phyloP scores from a whole-genome alignment of 2,797 vertebrate genomes.

The Acrossocheilus fasciatus region DNA sequence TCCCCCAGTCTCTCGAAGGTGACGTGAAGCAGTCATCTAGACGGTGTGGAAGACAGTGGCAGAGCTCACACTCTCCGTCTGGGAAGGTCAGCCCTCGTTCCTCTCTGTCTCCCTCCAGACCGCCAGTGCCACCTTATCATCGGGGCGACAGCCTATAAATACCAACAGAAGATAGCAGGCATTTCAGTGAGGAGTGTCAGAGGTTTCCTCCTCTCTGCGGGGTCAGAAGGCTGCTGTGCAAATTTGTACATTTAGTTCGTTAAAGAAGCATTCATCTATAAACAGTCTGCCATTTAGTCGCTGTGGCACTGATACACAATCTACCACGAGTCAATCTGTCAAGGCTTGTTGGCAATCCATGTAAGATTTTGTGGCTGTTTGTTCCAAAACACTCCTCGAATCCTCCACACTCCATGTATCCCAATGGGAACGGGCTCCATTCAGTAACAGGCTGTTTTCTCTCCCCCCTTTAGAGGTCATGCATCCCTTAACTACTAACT shows the following conservation, averaged over 20 bases:
- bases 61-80: constrained; percentile 4
- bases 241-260: neutral
- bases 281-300: constrained; percentile 9
- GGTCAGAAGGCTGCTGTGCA: constrained; percentile 21
- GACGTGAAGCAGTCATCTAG: neutral
- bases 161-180: constrained; percentile 45
- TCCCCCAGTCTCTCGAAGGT: neutral
- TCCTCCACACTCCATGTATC: constrained; percentile 18
- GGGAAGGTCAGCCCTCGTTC: constrained; percentile 21
- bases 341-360: constrained; percentile 18
- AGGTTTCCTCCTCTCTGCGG: constrained; percentile 38
- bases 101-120: constrained; percentile 31
- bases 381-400: constrained; percentile 27
- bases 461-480: neutral
- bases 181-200: constrained; percentile 42
- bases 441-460: constrained; percentile 5
- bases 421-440: constrained; percentile 13
- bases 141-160: constrained; percentile 44
- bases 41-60: neutral
- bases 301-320: constrained; percentile 34
- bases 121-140: constrained; percentile 24
- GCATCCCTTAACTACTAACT: neutral
- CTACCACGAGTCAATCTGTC: constrained; percentile 24
- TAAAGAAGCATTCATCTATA: constrained; percentile 21
- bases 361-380: constrained; percentile 25